Conservation (phyloP, 1,140 invertebrate genomes). For the Hormaphis cornu region DNA sequence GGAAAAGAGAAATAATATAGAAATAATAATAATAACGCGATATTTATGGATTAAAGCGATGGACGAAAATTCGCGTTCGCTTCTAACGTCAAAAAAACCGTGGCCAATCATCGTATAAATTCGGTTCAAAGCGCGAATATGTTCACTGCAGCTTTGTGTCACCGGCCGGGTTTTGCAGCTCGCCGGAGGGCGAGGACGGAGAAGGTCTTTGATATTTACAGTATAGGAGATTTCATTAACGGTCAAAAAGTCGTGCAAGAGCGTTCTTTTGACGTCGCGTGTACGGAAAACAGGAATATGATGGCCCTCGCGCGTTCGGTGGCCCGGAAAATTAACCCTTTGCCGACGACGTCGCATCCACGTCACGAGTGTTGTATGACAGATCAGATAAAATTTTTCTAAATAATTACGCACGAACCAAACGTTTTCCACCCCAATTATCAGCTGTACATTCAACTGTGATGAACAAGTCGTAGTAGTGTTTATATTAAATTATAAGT, state of each 20-base stretch:
- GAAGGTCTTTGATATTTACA: slow-evolving; percentile 14
- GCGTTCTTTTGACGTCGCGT: slow-evolving; percentile 29
- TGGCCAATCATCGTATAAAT: slow-evolving; percentile 22
- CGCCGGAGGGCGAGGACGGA: not conserved
- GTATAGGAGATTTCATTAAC: slow-evolving; percentile 25
- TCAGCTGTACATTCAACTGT: no score
- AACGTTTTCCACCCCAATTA: no score
- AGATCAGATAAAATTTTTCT: slow-evolving; percentile 22
- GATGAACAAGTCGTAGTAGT: no score
- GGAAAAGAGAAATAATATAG: not conserved
- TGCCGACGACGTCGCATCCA: slow-evolving; percentile 21
- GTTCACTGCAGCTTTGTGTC: slow-evolving; percentile 17
- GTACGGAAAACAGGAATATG: slow-evolving; percentile 24
- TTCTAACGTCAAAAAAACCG: not conserved
- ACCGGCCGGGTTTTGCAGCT: not conserved
- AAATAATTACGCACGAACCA: no score
- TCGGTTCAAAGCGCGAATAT: slow-evolving; percentile 24
- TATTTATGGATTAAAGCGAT: not conserved
- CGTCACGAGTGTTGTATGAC: not conserved
- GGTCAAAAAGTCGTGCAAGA: slow-evolving; percentile 17
- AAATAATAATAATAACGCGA: not conserved
- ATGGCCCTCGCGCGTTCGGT: not conserved
- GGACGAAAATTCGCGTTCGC: not conserved
- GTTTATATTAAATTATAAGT: slow-evolving; percentile 5
- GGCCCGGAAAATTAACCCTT: slow-evolving; percentile 28